Evolutionary conservation across 2,113 vertebrate genomes (phyloP), one percentile per base, ranked within the genome.

Genomic region (human): DNA sequence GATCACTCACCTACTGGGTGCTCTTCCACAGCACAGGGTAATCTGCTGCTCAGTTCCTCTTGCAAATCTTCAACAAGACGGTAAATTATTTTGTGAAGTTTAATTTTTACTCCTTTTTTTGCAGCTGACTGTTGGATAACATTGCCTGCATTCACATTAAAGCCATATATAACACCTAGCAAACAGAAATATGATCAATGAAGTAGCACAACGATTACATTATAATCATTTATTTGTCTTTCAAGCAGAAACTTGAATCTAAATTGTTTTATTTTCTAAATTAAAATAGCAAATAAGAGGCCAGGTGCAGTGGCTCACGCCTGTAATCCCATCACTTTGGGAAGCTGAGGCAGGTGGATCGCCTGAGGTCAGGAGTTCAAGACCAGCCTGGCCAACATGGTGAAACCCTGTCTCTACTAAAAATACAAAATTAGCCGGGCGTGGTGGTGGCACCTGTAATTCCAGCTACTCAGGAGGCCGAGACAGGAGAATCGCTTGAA

Each of bases 81-180:
- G 98, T 99, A 99, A 98, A 99, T 99, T 94, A 99, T 40, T 27
- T 66, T 98, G 98, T 99, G 99, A 25, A 99, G 98, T 88, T 98
- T 99, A 92, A 99, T 98, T 64, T 99, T 98, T 93, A 99, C 96
- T 96, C 98, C 98, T 12, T 98, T 99, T 96, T 98, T 99, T n/a
- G 94, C 91, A 91, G 99, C 99, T 97, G 99, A 95, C 96, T 99
- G 98, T 98, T 99, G 99, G 45, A 99, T 85, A 2, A 94, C 68
- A 95, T 98, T 99, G 95, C 96, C 98, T 82, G 98, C 99, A 38
- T 97, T 97, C 76, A 99, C 99, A 23, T 99, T 99, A 97, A 99
- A 99, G 59, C 99, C 99, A 90, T 99, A 99, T 61, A 99, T 98
- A 30, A 99, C 98, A 87, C 99, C 99, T 99, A 98, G 10, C 2